phyloP scores from a whole-genome alignment of 2,888 invertebrate species.

The Cacoxenus indagator region DNA sequence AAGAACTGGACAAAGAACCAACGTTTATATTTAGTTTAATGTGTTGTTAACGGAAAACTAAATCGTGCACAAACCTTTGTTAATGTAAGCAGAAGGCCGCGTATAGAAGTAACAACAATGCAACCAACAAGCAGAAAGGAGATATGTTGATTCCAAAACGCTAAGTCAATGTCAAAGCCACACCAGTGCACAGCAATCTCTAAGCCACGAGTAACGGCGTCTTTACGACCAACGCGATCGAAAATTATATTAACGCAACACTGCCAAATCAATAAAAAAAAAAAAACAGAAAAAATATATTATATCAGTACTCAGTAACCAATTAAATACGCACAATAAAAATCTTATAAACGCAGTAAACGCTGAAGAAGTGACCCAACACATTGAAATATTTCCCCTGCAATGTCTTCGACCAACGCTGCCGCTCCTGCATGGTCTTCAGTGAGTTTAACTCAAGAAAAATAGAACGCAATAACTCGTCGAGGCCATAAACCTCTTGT shows the following conservation, averaged over 20 bases:
- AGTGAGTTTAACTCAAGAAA: conserved; percentile 97
- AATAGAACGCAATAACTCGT: conserved; percentile 92
- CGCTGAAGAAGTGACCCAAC: conserved; percentile 97
- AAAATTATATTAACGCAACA: conserved; percentile 99
- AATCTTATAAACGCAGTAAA: conserved; percentile 99
- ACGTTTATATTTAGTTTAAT: neutral
- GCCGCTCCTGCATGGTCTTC: conserved; percentile 89
- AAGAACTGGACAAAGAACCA: conserved; percentile 85
- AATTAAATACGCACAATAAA: conserved; percentile 84
- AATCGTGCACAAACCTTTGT: conserved; percentile 82
- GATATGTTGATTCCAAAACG: conserved; percentile 99
- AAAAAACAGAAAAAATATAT: neutral
- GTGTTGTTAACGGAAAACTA: neutral
- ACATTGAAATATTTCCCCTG: conserved; percentile 99
- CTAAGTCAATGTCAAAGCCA: conserved; percentile 95
- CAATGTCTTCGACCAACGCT: conserved; percentile 95
- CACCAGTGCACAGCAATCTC: conserved; percentile 98
- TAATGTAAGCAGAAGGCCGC: conserved; percentile 94
- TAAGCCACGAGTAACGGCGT: conserved; percentile 96
- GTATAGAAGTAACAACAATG: conserved; percentile 96
- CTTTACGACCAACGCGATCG: conserved; percentile 97
- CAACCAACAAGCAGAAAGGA: conserved; percentile 97
- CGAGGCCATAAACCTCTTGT: conserved; percentile 88
- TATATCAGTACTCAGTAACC: neutral
- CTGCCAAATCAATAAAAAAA: conserved; percentile 71